Evolutionary conservation across 1,140 invertebrate species (phyloP).

Genomic region (Aleiodes sp.): DNA sequence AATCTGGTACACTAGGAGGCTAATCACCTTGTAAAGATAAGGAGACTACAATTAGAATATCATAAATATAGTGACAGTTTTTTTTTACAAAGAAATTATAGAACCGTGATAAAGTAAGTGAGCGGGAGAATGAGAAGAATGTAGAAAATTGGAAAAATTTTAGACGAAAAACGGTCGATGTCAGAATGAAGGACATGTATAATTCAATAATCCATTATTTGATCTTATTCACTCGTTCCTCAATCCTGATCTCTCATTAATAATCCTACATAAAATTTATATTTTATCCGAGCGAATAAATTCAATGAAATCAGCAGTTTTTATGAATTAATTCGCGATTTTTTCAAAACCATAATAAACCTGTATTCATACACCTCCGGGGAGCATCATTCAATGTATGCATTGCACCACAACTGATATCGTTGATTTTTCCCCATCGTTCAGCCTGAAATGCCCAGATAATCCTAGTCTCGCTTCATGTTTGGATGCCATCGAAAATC

Average conservation of each 20-base stretch:
- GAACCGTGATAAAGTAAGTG: too few relatives aligned
- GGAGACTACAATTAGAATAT: not conserved
- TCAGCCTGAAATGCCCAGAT: slow-evolving; percentile 20
- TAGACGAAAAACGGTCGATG: not conserved
- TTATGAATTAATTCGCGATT: not conserved
- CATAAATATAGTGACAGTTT: not conserved
- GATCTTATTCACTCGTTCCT: too few relatives aligned
- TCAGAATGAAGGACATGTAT: not conserved
- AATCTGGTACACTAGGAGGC: too few relatives aligned
- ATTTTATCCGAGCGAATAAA: too few relatives aligned
- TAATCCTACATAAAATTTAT: too few relatives aligned
- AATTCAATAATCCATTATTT: not conserved
- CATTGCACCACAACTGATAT: slow-evolving; percentile 17
- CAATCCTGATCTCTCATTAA: too few relatives aligned
- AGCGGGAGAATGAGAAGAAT: too few relatives aligned
- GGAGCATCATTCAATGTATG: not conserved
- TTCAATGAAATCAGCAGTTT: too few relatives aligned
- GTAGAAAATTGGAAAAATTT: too few relatives aligned
- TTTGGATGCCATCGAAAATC: slow-evolving; percentile 28
- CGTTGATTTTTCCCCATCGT: slow-evolving; percentile 24
- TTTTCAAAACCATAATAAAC: not conserved
- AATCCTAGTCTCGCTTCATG: slow-evolving; percentile 27
- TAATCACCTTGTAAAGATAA: not conserved
- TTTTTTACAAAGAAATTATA: too few relatives aligned
- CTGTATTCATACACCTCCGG: not conserved